Percentiles rank a stretch among this genome's conserved stretches.
phyloP scores from a whole-genome alignment of 1,140 invertebrate genomes.

The Heliconius hewitsoni region DNA sequence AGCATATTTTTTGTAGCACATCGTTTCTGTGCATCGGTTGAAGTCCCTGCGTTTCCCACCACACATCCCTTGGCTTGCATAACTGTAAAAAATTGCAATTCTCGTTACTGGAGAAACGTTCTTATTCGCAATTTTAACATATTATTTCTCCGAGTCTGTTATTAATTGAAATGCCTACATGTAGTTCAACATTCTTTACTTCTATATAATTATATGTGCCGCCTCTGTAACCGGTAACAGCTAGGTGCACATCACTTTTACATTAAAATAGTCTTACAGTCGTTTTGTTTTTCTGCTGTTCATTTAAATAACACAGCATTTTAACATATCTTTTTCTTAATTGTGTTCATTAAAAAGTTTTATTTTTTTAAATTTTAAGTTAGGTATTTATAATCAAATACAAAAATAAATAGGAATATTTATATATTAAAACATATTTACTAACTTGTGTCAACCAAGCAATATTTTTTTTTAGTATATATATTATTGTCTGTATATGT shows the following conservation, averaged over 20 bases:
- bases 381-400: too few species aligned
- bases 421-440: too few species aligned
- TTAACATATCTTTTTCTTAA: background rate
- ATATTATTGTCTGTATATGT: too few species aligned
- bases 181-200: conserved; percentile 50
- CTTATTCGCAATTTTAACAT: conserved; percentile 39
- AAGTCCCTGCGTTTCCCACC: conserved; percentile 44
- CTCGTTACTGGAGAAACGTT: conserved; percentile 41
- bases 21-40: conserved; percentile 52
- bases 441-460: too few species aligned
- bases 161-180: conserved; percentile 58
- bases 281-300: conserved; percentile 21
- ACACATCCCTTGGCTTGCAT: conserved; percentile 53
- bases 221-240: conserved; percentile 39
- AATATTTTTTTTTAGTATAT: too few species aligned
- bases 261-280: conserved; percentile 31
- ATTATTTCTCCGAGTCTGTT: conserved; percentile 50
- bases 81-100: conserved; percentile 60
- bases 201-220: conserved; percentile 44
- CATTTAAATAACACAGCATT: background rate
- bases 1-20: background rate
- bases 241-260: conserved; percentile 31
- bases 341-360: too few species aligned
- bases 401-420: too few species aligned
- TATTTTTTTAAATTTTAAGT: too few species aligned